Evolutionary conservation across 2,113 vertebrate species (phyloP), one percentile per base, ranked within the genome.

Genomic region (Percina caprodes): DNA sequence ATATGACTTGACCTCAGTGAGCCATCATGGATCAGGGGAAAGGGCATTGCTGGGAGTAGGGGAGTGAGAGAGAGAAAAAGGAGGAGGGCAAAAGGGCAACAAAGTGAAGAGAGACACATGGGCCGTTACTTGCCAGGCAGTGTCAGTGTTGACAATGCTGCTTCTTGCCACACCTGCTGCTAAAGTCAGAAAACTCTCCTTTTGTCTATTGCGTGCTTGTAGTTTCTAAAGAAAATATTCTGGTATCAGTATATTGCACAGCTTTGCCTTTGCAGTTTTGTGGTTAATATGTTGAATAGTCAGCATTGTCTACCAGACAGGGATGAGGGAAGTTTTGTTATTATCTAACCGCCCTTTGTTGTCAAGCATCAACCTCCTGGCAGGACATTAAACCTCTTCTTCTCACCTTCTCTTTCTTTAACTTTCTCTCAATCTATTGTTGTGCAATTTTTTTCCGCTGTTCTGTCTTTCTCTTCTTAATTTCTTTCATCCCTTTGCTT

Each of bases 251-350:
- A 6, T 8, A 51, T 7, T 56, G 8, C 18, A 39, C 16, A n/a
- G 45, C 39, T 67, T 56, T 65, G 46, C 56, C 56, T 35, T 0
- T 55, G 35, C 21, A 46, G 52, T 69, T 69, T 54, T 67, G 59
- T 48, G 63, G 52, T 82, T 73, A 65, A 21, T 59, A 14, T 73
- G 54, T 67, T 79, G 61, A 77, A 52, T 23, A 67, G 68, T 74
- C 70, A 52, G 71, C 24, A 46, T 52, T 69, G 67, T 70, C 63
- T 63, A 19, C 33, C 30, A 63, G 39, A 76, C 12, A 24, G 49
- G 35, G 23, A 71, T 49, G 55, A 26, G 60, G 68, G 70, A 79
- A 90, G 85, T 77, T 79, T 85, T 88, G 72, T 19, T 83, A 89
- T 89, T 82, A 80, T 77, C 21, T 33, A 13, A 46, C 67, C 70